These are phyloP conservation scores for Lochmaea crataegi DNA, from an alignment of 2,888 invertebrate genomes.

Conservation along the genomic window DNA sequence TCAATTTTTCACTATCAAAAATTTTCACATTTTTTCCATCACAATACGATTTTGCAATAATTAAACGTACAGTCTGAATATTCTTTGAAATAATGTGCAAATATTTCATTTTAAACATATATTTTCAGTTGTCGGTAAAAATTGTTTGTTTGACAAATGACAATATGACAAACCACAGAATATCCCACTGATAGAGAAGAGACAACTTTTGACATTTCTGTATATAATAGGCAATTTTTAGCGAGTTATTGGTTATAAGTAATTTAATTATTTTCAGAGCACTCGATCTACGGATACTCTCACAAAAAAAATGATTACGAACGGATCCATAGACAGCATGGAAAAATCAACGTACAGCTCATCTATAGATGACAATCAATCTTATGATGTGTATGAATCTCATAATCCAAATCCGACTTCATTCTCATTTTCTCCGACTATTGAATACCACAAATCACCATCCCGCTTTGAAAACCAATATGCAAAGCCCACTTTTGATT, in stretches of 20 bases:
- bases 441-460: conserved; percentile 61
- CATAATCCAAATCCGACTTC: conserved; percentile 72
- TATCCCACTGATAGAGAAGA: too few species aligned
- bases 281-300: conserved; percentile 84
- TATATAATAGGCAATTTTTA: too few species aligned
- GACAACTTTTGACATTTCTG: too few species aligned
- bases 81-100: conserved; percentile 11
- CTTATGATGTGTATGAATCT: conserved; percentile 86
- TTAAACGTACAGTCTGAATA: conserved; percentile 10
- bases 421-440: conserved; percentile 60
- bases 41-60: conserved; percentile 22
- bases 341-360: conserved; percentile 91
- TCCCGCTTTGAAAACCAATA: conserved; percentile 56
- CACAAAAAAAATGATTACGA: conserved; percentile 80
- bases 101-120: conserved; percentile 25
- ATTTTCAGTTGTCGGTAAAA: conserved; percentile 7
- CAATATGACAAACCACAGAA: too few species aligned
- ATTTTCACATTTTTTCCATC: conserved; percentile 13
- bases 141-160: not conserved
- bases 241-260: too few species aligned
- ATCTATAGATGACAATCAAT: conserved; percentile 83
- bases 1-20: conserved; percentile 14
- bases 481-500: conserved; percentile 65
- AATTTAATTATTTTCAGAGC: conserved; percentile 73
- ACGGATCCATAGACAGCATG: conserved; percentile 90